phyloP scores from a whole-genome alignment of 2,797 vertebrate species.

The Tinamus major region DNA sequence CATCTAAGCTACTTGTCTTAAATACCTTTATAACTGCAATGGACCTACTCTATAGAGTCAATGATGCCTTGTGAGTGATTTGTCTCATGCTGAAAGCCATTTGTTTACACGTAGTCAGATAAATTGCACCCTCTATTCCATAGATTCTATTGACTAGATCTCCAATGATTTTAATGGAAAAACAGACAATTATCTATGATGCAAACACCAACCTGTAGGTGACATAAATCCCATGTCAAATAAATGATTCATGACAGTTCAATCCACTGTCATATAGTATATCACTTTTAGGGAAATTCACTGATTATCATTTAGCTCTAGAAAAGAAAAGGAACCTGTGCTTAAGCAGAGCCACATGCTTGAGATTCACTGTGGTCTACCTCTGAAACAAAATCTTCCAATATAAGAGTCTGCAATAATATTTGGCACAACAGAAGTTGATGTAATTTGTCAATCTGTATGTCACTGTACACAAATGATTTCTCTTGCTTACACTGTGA shows the following conservation, averaged over 20 bases:
- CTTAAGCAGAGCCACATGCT: not conserved
- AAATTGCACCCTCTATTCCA: not conserved
- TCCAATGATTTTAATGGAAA: not conserved
- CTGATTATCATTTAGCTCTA: not conserved
- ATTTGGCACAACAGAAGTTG: not conserved
- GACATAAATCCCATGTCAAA: not conserved
- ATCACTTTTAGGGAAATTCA: not conserved
- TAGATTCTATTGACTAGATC: not conserved
- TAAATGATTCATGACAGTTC: not conserved
- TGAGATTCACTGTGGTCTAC: not conserved
- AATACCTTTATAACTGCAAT: not conserved
- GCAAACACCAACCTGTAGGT: not conserved
- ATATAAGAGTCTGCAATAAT: not conserved
- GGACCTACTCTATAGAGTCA: not conserved
- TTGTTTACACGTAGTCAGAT: conserved; percentile 17
- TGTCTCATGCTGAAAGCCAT: not conserved
- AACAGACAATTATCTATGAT: not conserved
- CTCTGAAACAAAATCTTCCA: not conserved
- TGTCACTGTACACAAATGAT: not conserved
- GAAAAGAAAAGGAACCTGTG: not conserved
- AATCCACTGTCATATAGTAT: not conserved
- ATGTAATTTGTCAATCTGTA: not conserved
- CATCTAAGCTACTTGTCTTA: not conserved
- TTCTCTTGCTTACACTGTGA: not conserved
- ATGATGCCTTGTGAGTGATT: not conserved